Conservation (phyloP, 1,140 invertebrate genomes). For the Belonocnema kinseyi region DNA sequence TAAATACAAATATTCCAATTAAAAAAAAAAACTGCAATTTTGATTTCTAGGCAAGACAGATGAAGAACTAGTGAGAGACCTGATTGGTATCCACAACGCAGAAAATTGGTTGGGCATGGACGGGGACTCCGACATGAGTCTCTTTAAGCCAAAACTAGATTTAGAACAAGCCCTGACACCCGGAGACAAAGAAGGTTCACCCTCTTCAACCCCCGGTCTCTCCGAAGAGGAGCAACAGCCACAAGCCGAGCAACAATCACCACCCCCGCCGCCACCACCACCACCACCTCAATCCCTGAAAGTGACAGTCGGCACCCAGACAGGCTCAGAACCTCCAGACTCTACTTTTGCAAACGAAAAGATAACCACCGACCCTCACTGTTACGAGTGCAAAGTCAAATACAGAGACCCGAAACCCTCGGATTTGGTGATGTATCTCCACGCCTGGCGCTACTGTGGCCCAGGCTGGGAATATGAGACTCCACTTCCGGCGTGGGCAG, state of each 20-base stretch:
- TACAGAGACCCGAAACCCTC: slow-evolving; percentile 93
- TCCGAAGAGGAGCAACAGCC: slow-evolving; percentile 66
- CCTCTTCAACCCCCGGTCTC: slow-evolving; percentile 65
- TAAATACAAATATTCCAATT: too few species aligned
- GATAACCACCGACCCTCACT: slow-evolving; percentile 89
- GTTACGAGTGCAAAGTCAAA: slow-evolving; percentile 93
- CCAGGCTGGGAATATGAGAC: slow-evolving; percentile 94
- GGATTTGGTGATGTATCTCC: slow-evolving; percentile 96
- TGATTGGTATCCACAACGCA: slow-evolving; percentile 94
- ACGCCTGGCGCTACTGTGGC: slow-evolving; percentile 95
- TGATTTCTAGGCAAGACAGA: slow-evolving; percentile 81
- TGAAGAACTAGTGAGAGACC: slow-evolving; percentile 91
- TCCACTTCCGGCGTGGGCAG: slow-evolving; percentile 91
- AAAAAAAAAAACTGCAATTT: background rate
- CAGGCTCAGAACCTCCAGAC: slow-evolving; percentile 84
- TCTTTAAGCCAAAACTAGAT: slow-evolving; percentile 85
- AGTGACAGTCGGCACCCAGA: slow-evolving; percentile 89
- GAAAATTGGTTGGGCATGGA: slow-evolving; percentile 96
- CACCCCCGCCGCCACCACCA: slow-evolving; percentile 36
- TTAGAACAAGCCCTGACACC: slow-evolving; percentile 74
- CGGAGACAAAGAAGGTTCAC: slow-evolving; percentile 69
- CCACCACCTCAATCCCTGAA: slow-evolving; percentile 65
- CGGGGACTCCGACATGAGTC: slow-evolving; percentile 87
- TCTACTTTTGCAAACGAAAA: slow-evolving; percentile 83
- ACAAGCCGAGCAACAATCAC: slow-evolving; percentile 59